These are phyloP conservation scores for Vandiemenella viatica DNA, from an alignment of 2,888 invertebrate species.

Conservation along the genomic window DNA sequence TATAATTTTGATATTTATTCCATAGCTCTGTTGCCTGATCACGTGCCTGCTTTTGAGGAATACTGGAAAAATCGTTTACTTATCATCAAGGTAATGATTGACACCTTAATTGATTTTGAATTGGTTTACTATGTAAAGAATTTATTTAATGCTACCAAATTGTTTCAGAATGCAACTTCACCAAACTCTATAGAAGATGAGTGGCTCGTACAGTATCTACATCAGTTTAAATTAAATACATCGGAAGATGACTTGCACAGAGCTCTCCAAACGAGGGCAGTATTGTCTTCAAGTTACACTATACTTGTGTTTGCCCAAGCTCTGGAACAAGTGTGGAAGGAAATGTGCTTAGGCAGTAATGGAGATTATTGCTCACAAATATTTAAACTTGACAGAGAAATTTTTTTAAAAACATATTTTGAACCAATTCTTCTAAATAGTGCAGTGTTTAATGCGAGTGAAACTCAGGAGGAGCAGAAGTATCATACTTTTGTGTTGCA, in stretches of 20 bases:
- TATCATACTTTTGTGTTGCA: background rate
- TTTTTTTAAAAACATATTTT: constrained; percentile 19
- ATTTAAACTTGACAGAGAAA: constrained; percentile 17
- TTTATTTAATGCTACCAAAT: background rate
- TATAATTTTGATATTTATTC: constrained; percentile 8
- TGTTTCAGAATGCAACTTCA: background rate
- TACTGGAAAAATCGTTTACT: constrained; percentile 9
- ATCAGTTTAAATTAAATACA: background rate
- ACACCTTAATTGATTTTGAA: background rate
- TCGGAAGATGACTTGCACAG: constrained; percentile 7
- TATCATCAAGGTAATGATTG: background rate
- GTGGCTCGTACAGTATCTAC: constrained; percentile 9
- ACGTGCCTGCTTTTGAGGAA: constrained; percentile 11
- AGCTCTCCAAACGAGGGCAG: constrained; percentile 11
- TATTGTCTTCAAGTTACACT: constrained; percentile 19
- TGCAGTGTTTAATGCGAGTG: background rate
- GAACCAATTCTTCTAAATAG: constrained; percentile 13
- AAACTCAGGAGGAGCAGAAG: background rate
- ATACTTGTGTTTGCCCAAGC: constrained; percentile 22
- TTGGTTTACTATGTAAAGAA: background rate
- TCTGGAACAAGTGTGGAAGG: constrained; percentile 21
- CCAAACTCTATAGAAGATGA: constrained; percentile 8
- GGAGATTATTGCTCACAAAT: constrained; percentile 19
- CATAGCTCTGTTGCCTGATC: constrained; percentile 6
- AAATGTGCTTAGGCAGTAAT: constrained; percentile 17